Conservation (phyloP, 2,888 invertebrate genomes). For the Nycteola revayana region DNA sequence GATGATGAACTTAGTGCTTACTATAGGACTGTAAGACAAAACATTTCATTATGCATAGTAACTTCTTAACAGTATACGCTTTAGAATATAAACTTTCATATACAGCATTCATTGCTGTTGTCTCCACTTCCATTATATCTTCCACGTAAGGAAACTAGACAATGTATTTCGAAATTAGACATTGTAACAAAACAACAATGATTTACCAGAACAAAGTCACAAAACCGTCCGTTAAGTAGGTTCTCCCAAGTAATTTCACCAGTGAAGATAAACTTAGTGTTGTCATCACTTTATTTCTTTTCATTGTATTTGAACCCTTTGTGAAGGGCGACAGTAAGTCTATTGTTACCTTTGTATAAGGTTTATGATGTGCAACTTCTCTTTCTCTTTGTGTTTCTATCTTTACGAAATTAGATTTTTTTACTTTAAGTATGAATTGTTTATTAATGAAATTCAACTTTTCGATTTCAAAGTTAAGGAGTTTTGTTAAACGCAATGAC, state of each 20-base stretch:
- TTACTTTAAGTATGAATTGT: background rate
- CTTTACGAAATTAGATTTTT: too few relatives aligned
- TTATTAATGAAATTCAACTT: background rate
- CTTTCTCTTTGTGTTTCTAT: slow-evolving; percentile 33
- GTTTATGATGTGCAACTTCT: slow-evolving; percentile 58
- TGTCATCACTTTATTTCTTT: slow-evolving; percentile 52
- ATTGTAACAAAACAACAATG: slow-evolving; percentile 30
- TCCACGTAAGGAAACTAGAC: slow-evolving; percentile 20
- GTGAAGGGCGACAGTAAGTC: slow-evolving; percentile 41
- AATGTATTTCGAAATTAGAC: slow-evolving; percentile 34
- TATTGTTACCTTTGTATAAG: slow-evolving; percentile 56
- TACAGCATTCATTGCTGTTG: slow-evolving; percentile 18
- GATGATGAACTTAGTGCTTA: too few relatives aligned
- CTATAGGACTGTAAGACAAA: too few relatives aligned
- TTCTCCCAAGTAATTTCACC: slow-evolving; percentile 42
- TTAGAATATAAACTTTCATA: background rate
- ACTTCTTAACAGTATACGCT: too few relatives aligned
- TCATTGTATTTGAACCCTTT: slow-evolving; percentile 56
- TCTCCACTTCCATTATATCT: slow-evolving; percentile 18
- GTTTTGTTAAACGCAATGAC: too few relatives aligned
- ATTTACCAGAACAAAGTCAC: slow-evolving; percentile 39
- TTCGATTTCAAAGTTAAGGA: too few relatives aligned
- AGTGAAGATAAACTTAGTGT: slow-evolving; percentile 47
- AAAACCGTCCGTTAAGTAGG: slow-evolving; percentile 32
- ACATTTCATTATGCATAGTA: too few relatives aligned